phyloP scores from a whole-genome alignment of 2,888 invertebrate species.

The Phlogophora meticulosa region DNA sequence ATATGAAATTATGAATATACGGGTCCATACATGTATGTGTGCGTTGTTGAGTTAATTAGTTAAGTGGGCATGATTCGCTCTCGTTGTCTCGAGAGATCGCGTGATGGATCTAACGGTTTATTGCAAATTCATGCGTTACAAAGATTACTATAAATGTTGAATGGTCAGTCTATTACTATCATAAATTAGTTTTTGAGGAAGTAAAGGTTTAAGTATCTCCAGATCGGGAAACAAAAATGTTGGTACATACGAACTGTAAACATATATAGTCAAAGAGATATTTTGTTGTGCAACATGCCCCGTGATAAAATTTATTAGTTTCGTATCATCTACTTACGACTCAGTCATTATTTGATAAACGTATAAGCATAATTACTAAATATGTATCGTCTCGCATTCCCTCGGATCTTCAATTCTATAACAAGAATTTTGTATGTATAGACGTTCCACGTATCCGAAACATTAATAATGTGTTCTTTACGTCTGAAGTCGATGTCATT shows the following conservation, averaged over 20 bases:
- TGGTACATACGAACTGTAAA: slow-evolving; percentile 37
- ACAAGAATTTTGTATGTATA: slow-evolving; percentile 1
- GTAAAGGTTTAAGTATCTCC: slow-evolving; percentile 42
- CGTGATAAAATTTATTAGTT: slow-evolving; percentile 20
- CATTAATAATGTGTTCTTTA: slow-evolving; percentile 24
- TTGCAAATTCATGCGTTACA: slow-evolving; percentile 75
- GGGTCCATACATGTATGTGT: slow-evolving; percentile 39
- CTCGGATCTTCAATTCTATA: slow-evolving; percentile 10
- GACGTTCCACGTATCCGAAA: slow-evolving; percentile 30
- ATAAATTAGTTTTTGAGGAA: slow-evolving; percentile 41
- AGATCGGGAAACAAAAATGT: slow-evolving; percentile 44
- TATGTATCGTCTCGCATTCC: slow-evolving; percentile 12
- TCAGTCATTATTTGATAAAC: slow-evolving; percentile 18
- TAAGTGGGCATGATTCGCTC: slow-evolving; percentile 79
- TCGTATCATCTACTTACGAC: slow-evolving; percentile 1
- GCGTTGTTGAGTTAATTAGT: slow-evolving; percentile 78
- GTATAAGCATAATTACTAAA: background rate
- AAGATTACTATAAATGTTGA: slow-evolving; percentile 67
- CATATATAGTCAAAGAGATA: slow-evolving; percentile 43
- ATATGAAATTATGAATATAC: slow-evolving; percentile 32
- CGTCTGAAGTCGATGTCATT: slow-evolving; percentile 50
- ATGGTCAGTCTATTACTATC: slow-evolving; percentile 63
- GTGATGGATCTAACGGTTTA: slow-evolving; percentile 76
- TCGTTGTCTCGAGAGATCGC: slow-evolving; percentile 76
- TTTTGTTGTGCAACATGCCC: slow-evolving; percentile 9